Evolutionary conservation across 1,140 invertebrate genomes (phyloP).

Genomic region (Helicorthomorpha holstii): DNA sequence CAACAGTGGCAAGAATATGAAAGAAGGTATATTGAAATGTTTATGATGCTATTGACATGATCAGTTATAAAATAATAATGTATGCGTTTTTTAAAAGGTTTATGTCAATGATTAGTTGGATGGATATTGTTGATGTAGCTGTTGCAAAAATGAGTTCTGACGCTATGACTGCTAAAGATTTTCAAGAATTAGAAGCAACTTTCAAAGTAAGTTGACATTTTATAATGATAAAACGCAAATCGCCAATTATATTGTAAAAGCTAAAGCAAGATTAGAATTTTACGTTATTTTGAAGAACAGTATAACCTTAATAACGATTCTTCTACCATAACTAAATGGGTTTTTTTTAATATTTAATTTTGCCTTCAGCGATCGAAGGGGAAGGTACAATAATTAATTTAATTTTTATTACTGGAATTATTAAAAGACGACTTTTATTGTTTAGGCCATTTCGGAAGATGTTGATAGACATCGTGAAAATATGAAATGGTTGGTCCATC

Average conservation of each 20-base stretch:
- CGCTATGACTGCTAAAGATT: constrained; percentile 65
- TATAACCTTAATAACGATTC: no score
- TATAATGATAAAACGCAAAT: no score
- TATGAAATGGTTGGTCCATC: constrained; percentile 87
- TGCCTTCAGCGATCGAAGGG: background rate
- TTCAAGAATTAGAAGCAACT: constrained; percentile 65
- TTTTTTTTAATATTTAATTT: no score
- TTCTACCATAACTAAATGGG: no score
- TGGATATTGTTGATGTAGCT: constrained; percentile 68
- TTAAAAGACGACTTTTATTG: constrained; percentile 9
- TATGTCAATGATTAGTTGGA: constrained; percentile 69
- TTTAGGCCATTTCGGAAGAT: constrained; percentile 66
- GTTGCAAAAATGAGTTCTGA: constrained; percentile 66
- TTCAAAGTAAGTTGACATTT: constrained; percentile 85
- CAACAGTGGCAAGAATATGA: constrained; percentile 76
- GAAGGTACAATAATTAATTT: background rate
- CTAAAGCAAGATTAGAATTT: no score
- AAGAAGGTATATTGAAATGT: constrained; percentile 36
- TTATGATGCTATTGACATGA: background rate
- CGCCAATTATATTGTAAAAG: no score
- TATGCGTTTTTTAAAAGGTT: constrained; percentile 33
- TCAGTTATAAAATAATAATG: background rate
- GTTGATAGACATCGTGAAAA: constrained; percentile 75
- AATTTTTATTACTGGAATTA: background rate
- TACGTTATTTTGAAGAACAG: no score